Percentiles rank a stretch among this genome's conserved stretches.
Evolutionary conservation across 2,113 vertebrate genomes (phyloP).

Genomic region (Sylvilagus bachmani): DNA sequence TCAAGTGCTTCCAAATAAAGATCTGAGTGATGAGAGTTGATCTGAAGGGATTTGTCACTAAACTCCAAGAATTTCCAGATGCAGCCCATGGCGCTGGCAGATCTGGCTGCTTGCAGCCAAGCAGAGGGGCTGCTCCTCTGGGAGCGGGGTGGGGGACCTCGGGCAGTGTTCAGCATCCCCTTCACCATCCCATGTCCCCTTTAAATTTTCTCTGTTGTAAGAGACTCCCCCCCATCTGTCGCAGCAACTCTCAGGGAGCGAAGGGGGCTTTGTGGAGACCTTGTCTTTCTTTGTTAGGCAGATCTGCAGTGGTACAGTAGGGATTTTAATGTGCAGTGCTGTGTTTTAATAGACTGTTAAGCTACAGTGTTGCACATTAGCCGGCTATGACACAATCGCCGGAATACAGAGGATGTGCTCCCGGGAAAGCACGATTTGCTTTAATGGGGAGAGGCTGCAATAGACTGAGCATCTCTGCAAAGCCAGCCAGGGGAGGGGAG

Average conservation of each 20-base stretch:
- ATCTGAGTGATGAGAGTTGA: conserved; percentile 72
- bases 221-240: conserved; percentile 35
- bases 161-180: background rate
- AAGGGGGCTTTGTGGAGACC: conserved; percentile 78
- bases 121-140: background rate
- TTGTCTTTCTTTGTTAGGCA: conserved; percentile 56
- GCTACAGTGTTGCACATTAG: conserved; percentile 77
- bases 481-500: background rate
- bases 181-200: background rate
- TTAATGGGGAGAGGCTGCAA: conserved; percentile 72
- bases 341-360: conserved; percentile 85
- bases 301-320: conserved; percentile 72
- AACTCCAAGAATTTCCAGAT: conserved; percentile 67
- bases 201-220: conserved; percentile 48
- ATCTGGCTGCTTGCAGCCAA: background rate
- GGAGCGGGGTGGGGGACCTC: background rate
- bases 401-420: conserved; percentile 76
- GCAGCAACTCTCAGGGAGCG: conserved; percentile 63
- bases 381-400: conserved; percentile 76
- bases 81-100: background rate
- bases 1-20: conserved; percentile 81
- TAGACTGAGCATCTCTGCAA: conserved; percentile 35
- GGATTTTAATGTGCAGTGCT: conserved; percentile 79
- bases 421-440: conserved; percentile 78
- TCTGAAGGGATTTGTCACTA: conserved; percentile 66